Percentiles rank a stretch among this genome's conserved stretches.
Evolutionary conservation across 2,797 vertebrate genomes (phyloP).

Genomic region (Pogonophryne albipinna): DNA sequence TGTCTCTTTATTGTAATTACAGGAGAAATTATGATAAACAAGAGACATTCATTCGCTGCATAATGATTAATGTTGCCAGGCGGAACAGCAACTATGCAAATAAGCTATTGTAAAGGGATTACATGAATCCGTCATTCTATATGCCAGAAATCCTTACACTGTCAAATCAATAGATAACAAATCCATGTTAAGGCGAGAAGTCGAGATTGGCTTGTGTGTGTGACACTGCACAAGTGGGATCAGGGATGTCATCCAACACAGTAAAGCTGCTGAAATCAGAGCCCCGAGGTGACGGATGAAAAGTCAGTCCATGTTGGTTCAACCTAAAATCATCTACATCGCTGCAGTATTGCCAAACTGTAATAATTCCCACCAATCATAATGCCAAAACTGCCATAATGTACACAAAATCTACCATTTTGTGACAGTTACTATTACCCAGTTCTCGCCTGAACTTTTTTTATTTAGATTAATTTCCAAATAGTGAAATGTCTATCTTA

Average conservation of each 20-base stretch:
- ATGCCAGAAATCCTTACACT: constrained; percentile 39
- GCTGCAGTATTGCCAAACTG: neutral
- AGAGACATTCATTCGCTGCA: constrained; percentile 39
- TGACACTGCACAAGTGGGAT: constrained; percentile 49
- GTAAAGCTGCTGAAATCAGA: constrained; percentile 24
- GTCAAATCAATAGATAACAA: constrained; percentile 53
- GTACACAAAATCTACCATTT: too few species aligned
- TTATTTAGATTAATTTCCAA: too few species aligned
- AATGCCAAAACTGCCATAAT: too few species aligned
- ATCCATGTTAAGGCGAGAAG: constrained; percentile 39
- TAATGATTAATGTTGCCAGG: constrained; percentile 52
- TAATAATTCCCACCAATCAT: too few species aligned
- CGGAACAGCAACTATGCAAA: constrained; percentile 55
- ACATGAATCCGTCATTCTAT: constrained; percentile 57
- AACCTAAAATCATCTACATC: neutral
- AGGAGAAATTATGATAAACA: constrained; percentile 55
- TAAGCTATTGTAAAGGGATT: constrained; percentile 60
- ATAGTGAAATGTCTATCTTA: too few species aligned
- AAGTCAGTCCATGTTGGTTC: constrained; percentile 5
- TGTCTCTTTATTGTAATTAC: constrained; percentile 46
- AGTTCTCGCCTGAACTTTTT: too few species aligned
- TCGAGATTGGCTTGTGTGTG: constrained; percentile 40
- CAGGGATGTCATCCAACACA: constrained; percentile 27
- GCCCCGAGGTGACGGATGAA: constrained; percentile 13
- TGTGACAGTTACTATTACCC: too few species aligned